Evolutionary conservation across 1,140 invertebrate species (phyloP), one percentile per base, ranked within the genome.

Genomic region (Homalodisca vitripennis): DNA sequence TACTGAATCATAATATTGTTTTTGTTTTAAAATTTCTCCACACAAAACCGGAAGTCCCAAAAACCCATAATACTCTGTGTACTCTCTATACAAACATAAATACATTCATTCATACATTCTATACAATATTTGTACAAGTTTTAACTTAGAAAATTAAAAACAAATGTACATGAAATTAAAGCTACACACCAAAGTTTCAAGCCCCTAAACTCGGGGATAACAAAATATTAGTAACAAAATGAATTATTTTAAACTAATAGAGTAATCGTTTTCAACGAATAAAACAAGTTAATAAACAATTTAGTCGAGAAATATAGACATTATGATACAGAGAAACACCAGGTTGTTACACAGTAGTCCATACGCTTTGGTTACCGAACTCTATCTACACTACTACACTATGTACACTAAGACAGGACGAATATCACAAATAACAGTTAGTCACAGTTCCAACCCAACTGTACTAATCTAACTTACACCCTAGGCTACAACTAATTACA

Each of bases 161-260:
- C 67, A 55, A 68, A 68, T 68, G 53, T 68, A 68, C 67, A 68
- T 46, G 34, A 68, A 68, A 68, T 68, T 68, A 68, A 68, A 68
- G 67, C 67, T 68, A 60, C 67, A 62, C 67, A 68, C 67, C 67
- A 68, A 68, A 68, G 67, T 68, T 68, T 22, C 17, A 66, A 66
- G 24, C 32, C 34, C 41, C n/a, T 3, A 3, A 10, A 62, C 30
- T 27, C 17, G 24, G 26, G 34, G 22, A 46, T 66, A 46, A 46
- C 41, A 46, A 64, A 64, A 32, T 32, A 32, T 66, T 66, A 66
- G 63, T 66, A 41, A 66, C 32, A 46, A 66, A 64, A 66, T 32
- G 29, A 63, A 66, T 22, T 20, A 46, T 66, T 66, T 31, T 41
- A 22, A 66, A 41, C 63, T 47, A 47, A 46, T 10, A 66, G n/a